These are phyloP conservation scores for Empis stercorea DNA, from an alignment of 2,888 invertebrate genomes.

Conservation along the genomic window DNA sequence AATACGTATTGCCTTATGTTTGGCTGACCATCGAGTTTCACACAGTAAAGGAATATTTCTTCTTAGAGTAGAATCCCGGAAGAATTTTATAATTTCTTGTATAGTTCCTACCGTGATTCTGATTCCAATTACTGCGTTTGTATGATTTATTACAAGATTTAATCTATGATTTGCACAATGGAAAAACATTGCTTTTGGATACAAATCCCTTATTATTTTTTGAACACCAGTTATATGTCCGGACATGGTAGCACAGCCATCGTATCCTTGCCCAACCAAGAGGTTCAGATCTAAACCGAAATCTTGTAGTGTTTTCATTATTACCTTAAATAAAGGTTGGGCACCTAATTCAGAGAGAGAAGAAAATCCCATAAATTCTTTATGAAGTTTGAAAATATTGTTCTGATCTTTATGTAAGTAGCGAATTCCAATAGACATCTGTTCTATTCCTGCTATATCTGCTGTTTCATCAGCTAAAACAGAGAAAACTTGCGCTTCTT, in stretches of 20 bases:
- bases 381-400: conserved; percentile 12
- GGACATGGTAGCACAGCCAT: conserved; percentile 21
- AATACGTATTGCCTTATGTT: conserved; percentile 2
- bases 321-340: conserved; percentile 16
- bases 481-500: conserved; percentile 14
- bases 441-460: conserved; percentile 19
- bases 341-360: conserved; percentile 17
- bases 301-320: conserved; percentile 11
- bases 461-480: conserved; percentile 20
- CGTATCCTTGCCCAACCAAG: conserved; percentile 20
- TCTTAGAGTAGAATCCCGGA: conserved; percentile 5
- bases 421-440: conserved; percentile 11
- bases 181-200: conserved; percentile 17
- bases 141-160: conserved; percentile 19
- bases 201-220: conserved; percentile 17
- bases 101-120: conserved; percentile 17
- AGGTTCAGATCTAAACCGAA: conserved; percentile 13
- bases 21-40: conserved; percentile 4
- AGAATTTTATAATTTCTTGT: conserved; percentile 17
- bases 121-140: conserved; percentile 16
- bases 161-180: conserved; percentile 21
- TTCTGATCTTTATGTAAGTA: not conserved
- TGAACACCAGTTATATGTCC: conserved; percentile 20
- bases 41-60: not conserved
- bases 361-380: conserved; percentile 21